A percentile compares a stretch with the other conserved stretches of the same genome.
phyloP scores from a whole-genome alignment of 1,140 invertebrate species.

The Mya arenaria region DNA sequence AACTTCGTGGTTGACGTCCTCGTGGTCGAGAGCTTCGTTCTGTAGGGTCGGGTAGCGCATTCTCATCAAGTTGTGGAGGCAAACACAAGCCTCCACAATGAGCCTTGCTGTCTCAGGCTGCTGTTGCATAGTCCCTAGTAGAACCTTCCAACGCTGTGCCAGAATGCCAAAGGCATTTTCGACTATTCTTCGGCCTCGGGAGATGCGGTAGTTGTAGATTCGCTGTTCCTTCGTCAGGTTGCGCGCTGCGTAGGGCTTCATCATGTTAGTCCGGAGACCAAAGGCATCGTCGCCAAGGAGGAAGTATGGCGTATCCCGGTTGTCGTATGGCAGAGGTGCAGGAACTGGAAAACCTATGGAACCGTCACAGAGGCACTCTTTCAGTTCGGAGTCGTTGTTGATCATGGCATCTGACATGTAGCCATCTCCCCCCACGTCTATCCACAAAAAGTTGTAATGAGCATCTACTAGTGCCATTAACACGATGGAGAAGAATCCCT shows the following conservation, averaged over 20 bases:
- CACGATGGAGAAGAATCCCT: constrained; percentile 69
- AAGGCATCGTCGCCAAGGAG: constrained; percentile 71
- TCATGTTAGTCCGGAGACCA: constrained; percentile 56
- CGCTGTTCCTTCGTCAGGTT: constrained; percentile 27
- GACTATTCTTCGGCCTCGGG: constrained; percentile 73
- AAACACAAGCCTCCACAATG: too few species aligned
- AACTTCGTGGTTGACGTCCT: too few species aligned
- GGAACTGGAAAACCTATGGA: too few species aligned
- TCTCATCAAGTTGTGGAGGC: too few species aligned
- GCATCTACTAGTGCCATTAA: constrained; percentile 44
- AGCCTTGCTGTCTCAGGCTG: too few species aligned
- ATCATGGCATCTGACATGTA: constrained; percentile 52
- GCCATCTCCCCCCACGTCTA: constrained; percentile 39
- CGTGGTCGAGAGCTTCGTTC: too few species aligned
- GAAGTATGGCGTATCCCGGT: constrained; percentile 49
- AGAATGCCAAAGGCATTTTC: too few species aligned
- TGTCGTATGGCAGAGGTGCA: background rate
- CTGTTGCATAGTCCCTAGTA: constrained; percentile 28
- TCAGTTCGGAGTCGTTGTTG: constrained; percentile 71
- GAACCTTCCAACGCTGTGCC: constrained; percentile 20
- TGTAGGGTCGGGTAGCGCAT: too few species aligned
- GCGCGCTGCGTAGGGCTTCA: constrained; percentile 68
- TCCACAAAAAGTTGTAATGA: constrained; percentile 39
- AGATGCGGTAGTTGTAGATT: constrained; percentile 78
- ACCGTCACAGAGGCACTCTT: too few species aligned